Evolutionary conservation across 2,888 invertebrate genomes (phyloP), one percentile per base, ranked within the genome.

Genomic region (Epistrophe eligans): DNA sequence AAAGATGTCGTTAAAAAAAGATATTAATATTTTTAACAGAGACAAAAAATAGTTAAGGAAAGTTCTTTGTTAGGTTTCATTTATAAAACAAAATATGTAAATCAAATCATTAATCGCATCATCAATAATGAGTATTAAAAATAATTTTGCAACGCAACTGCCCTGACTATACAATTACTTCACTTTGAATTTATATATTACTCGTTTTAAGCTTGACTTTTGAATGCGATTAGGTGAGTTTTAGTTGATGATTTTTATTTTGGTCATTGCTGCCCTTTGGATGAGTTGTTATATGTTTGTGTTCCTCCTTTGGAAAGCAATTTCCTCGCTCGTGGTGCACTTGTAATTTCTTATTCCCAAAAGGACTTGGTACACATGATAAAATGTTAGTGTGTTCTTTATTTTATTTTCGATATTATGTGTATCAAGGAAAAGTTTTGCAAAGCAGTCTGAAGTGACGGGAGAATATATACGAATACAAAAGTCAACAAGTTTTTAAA

Each of bases 211-310:
- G 28, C 52, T 52, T 52, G 24, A 52, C 6, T 28, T 52, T 52
- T 52, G 32, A 57, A 32, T 57, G 9, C n/a, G 57, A 57, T 57
- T 57, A 57, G 57, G 57, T 57, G n/a, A 57, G 57, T 57, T 57
- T 32, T n/a, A 57, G 32, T 57, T 57, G 57, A 57, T 35, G 57
- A 35, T 32, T 57, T 57, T 9, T n/a, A 32, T 57, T 32, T 57
- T 35, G 52, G 52, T 8, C 28, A 52, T 15, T 28, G 28, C 57
- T 15, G n/a, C 9, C 57, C 57, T 57, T 35, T n/a, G n/a, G 32
- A 57, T 0, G n/a, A 9, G 4, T 32, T 32, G 9, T 57, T 32
- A n/a, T n/a, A n/a, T 57, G 32, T 32, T 0, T 35, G 24, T 35
- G n/a, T n/a, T n/a, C n/a, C n/a, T 32, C 35, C 32, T 10, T 32